These are phyloP conservation scores for Caenorhabditis remanei DNA, from an alignment of 1,140 invertebrate genomes.

Conservation along the genomic window DNA sequence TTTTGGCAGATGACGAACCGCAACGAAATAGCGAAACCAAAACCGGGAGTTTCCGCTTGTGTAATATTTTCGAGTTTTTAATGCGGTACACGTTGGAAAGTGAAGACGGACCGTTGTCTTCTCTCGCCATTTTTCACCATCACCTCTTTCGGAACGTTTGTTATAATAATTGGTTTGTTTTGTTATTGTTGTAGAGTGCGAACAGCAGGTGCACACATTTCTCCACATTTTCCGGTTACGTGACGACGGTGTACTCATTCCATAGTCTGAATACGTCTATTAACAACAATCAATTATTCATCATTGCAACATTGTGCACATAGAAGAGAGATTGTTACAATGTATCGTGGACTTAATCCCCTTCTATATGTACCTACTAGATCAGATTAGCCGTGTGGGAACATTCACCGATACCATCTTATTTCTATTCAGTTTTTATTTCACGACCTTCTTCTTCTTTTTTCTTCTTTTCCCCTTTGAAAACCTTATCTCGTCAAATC, in stretches of 20 bases:
- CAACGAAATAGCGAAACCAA: neutral
- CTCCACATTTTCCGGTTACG: neutral
- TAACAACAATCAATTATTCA: slow-evolving; percentile 18
- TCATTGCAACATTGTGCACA: slow-evolving; percentile 4
- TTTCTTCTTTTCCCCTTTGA: neutral
- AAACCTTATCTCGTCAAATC: neutral
- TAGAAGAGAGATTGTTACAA: neutral
- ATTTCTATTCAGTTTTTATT: slow-evolving; percentile 1
- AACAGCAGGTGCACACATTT: neutral
- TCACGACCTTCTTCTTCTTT: neutral
- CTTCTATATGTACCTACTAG: slow-evolving; percentile 26
- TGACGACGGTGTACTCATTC: neutral
- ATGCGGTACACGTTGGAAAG: too few species aligned
- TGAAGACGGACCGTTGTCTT: too few species aligned
- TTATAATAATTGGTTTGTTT: too few species aligned
- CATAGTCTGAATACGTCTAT: slow-evolving; percentile 16
- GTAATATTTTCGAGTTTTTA: too few species aligned
- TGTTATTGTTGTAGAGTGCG: neutral
- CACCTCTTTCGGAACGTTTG: too few species aligned
- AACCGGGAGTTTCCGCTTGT: too few species aligned
- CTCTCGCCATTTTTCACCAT: too few species aligned
- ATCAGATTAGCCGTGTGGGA: slow-evolving; percentile 28
- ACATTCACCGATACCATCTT: slow-evolving; percentile 7
- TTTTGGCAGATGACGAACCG: neutral
- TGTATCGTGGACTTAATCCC: slow-evolving; percentile 14